Base-by-base conservation (phyloP, 1,140 invertebrate genomes). In the Heliconius eleuchia region DNA sequence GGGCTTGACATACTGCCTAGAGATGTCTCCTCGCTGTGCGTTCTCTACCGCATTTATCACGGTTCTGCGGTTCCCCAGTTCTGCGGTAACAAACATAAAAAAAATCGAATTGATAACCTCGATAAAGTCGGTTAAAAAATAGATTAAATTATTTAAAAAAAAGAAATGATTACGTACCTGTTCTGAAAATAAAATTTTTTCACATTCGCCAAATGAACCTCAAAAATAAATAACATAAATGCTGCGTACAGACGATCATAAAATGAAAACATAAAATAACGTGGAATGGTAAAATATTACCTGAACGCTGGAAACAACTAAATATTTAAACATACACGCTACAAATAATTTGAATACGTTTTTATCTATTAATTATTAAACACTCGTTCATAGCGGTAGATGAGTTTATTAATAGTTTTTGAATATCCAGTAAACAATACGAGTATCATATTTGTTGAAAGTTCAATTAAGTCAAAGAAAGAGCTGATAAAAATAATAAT, bases 261-360 rank as follows among this genome's bases (percentile, higher is more conserved):
- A 80, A 76, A 37, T 30, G 27, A 39, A 76, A 76, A 42, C 55
- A 73, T 76, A 73, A 80, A 80, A 80, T 50, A 80, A 76, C 42
- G n/a, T 80, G 55, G 27, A 18, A 18, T 55, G 46, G 66, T 73
- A 73, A 79, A 79, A 80, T 74, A 81, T 78, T 81, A 78, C 80
- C 77, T 81, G 77, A 74, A 81, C 30, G 77, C 76, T n/a, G 60
- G 70, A 55, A 77, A 81, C 77, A 81, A 83, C 80, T 77, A 83
- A 83, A 83, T 83, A 83, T 83, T 81, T 83, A 77, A 83, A 79
- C 39, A 74, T 30, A 74, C 71, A 77, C 77, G 72, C 77, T 73
- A 50, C 60, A 76, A 78, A 78, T 76, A 75, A 75, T 81, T 81
- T 81, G 66, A 78, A 81, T 81, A 78, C 72, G 70, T 11, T n/a